Conservation (phyloP, 1,140 invertebrate species). For the Danaus melanippus region DNA sequence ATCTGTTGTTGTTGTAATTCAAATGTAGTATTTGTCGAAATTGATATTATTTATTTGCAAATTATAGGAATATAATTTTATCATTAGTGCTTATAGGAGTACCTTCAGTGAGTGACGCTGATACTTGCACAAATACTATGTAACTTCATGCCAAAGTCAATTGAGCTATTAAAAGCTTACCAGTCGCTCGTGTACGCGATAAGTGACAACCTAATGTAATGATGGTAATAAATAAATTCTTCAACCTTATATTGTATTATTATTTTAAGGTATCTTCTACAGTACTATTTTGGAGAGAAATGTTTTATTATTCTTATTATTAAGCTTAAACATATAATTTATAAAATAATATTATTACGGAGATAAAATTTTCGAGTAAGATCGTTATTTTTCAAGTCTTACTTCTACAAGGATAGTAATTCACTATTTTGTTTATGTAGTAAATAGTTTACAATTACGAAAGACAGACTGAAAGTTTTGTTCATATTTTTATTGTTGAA, state of each 20-base stretch:
- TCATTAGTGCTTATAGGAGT: constrained; percentile 37
- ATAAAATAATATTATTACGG: no score
- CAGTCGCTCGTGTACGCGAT: constrained; percentile 65
- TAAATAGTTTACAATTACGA: no score
- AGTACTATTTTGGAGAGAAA: not conserved
- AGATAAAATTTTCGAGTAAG: no score
- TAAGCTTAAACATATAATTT: no score
- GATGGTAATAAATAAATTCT: constrained; percentile 68
- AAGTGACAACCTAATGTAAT: constrained; percentile 68
- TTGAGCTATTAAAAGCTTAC: constrained; percentile 66
- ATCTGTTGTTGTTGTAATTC: no score
- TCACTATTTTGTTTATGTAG: no score
- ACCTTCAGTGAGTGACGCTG: constrained; percentile 20
- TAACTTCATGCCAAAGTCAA: constrained; percentile 70
- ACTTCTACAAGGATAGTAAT: no score
- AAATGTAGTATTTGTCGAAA: constrained; percentile 13
- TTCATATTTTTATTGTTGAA: no score
- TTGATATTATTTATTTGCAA: constrained; percentile 17
- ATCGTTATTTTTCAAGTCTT: no score
- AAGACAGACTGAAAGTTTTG: no score
- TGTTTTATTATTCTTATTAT: no score
- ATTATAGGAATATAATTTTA: constrained; percentile 25
- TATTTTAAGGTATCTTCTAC: constrained; percentile 1
- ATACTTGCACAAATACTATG: constrained; percentile 54
- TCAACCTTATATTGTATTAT: constrained; percentile 45